Evolutionary conservation across 2,113 vertebrate genomes (phyloP), one percentile per base, ranked within the genome.

Genomic region (Urocitellus parryii): DNA sequence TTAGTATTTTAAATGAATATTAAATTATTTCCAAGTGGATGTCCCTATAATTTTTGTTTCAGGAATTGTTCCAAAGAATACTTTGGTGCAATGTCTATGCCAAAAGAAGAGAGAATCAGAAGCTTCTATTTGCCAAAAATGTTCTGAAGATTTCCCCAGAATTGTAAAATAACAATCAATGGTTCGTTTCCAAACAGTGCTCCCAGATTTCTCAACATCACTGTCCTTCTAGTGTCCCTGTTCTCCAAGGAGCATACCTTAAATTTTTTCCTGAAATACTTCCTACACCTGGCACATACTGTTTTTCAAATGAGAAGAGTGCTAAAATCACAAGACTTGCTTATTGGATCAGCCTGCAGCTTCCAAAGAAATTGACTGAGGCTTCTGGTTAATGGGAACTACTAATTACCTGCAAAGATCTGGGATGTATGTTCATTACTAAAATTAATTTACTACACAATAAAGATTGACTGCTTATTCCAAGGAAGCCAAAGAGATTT

Each of bases 401-500:
- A 22, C 88, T 96, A 97, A 95, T 97, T 97, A 91, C 81, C 68
- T 96, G 70, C 70, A 97, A 97, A 90, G 72, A 84, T 92, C 83
- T 91, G 3, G 73, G 27, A 83, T 92, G 29, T 93, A 17, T 94
- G 24, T 93, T 94, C 68, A 90, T 93, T 95, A 90, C 67, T 73
- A 45, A 93, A 97, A 93, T 96, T 93, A 93, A 96, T 94, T 96
- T 91, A 88, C 51, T 84, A 68, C 17, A 88, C 22, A 82, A 70
- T 91, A 89, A 96, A 89, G 45, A 89, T 48, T 82, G 56, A 82
- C 67, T 73, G 39, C 79, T 96, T 72, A 83, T 83, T 81, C 70
- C 32, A 85, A 74, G 24, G n/a, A 96, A 94, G 29, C 22, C 51
- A 95, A 85, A 89, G 8, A 67, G 5, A 25, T 84, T 85, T 93